Evolutionary conservation across 2,113 vertebrate species (phyloP), one percentile per base, ranked within the genome.

Genomic region (Eclectus roratus): DNA sequence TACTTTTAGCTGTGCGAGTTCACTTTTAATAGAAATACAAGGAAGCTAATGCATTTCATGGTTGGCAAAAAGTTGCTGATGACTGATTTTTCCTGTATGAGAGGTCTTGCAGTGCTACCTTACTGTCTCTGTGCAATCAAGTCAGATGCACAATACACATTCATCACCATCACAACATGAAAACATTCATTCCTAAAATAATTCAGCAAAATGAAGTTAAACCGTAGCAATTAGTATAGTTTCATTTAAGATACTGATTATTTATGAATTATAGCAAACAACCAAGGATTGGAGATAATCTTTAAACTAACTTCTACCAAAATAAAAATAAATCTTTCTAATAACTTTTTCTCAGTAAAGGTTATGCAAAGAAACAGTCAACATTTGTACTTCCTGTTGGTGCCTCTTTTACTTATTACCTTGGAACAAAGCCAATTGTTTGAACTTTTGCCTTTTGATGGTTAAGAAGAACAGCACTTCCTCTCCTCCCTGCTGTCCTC

Each of bases 391-490:
- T 94, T 96, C 89, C 70, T 85, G 43, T 69, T 33, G 91, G 43
- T 92, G 37, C 66, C 41, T 88, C 79, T 70, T 77, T 80, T n/a
- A 60, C 68, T 91, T 87, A 44, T 66, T 37, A 25, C 73, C 89
- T 86, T 85, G 85, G 94, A 92, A 65, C 2, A 24, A 70, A 76
- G 89, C 87, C 95, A 94, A 50, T 8, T 69, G 39, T 97, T 95
- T 92, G 70, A 96, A 95, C 93, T 94, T 96, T 80, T 46, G 91
- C 55, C 65, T 93, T 96, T 93, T 92, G 88, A 94, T 96, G 77
- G 88, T 78, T 79, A 71, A 66, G 82, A 92, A 78, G 86, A 92
- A 29, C 46, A 93, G 61, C 56, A 41, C 17, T 97, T 97, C 93
- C 46, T 65, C 76, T 91, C 66, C 94, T 96, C 85, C 84, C 92